phyloP scores from a whole-genome alignment of 1,140 invertebrate genomes.

The Drosophila melanica region DNA sequence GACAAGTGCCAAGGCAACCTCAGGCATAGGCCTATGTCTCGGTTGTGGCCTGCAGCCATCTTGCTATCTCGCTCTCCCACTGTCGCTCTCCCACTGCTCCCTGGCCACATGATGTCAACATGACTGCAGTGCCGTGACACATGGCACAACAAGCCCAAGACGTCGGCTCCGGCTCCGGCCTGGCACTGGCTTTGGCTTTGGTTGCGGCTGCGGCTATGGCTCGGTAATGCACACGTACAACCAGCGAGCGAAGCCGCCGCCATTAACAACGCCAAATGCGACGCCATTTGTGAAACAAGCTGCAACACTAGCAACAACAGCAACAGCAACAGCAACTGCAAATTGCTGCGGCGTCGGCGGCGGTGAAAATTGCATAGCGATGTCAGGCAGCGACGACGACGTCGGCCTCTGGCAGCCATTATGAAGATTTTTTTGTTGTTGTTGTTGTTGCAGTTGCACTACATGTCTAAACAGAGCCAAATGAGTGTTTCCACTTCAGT shows the following conservation, averaged over 20 bases:
- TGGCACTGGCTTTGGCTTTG: constrained; percentile 3
- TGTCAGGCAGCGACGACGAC: constrained; percentile 45
- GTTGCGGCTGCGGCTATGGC: constrained; percentile 10
- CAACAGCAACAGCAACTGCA: constrained; percentile 54
- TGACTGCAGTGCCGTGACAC: constrained; percentile 79
- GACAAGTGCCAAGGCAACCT: constrained; percentile 64
- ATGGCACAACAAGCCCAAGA: constrained; percentile 81
- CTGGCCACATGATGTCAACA: constrained; percentile 75
- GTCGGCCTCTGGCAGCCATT: constrained; percentile 71
- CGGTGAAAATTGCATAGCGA: constrained; percentile 74
- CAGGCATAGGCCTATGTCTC: constrained; percentile 39
- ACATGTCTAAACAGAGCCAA: constrained; percentile 78
- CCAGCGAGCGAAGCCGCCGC: constrained; percentile 58
- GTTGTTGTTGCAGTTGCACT: constrained; percentile 67
- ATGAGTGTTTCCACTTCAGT: constrained; percentile 66
- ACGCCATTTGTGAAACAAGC: constrained; percentile 81
- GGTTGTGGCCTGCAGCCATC: constrained; percentile 26
- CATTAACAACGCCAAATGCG: constrained; percentile 81
- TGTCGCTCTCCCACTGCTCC: constrained; percentile 14
- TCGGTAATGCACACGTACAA: constrained; percentile 55
- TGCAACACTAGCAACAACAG: constrained; percentile 53
- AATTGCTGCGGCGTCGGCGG: constrained; percentile 61
- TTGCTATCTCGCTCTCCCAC: neutral
- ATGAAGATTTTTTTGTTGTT: constrained; percentile 81
- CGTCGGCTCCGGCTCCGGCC: constrained; percentile 42